Conservation (phyloP, 1,140 invertebrate genomes). For the Ericerus pela region DNA sequence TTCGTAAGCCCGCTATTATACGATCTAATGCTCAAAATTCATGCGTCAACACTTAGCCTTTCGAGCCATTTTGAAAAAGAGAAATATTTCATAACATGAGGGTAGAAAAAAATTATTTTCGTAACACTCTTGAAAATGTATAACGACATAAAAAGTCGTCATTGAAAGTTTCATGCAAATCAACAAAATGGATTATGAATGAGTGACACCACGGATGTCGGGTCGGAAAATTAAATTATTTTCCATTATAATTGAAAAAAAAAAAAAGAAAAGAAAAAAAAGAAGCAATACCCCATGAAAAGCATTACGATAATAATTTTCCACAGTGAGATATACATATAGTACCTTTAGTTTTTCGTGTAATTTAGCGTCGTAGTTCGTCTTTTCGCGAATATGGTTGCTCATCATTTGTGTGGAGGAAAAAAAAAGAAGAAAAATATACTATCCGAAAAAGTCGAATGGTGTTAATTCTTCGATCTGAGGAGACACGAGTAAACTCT, state of each 20-base stretch:
- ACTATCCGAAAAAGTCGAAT: not conserved
- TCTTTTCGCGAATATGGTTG: not conserved
- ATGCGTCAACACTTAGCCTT: too few species aligned
- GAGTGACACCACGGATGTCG: not conserved
- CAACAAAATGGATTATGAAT: not conserved
- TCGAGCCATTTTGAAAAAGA: too few species aligned
- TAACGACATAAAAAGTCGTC: slow-evolving; percentile 3
- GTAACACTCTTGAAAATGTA: slow-evolving; percentile 6
- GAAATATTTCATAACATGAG: too few species aligned
- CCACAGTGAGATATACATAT: slow-evolving; percentile 2
- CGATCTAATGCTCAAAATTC: too few species aligned
- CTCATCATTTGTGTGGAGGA: slow-evolving; percentile 7
- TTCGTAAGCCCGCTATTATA: too few species aligned
- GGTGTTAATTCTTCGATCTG: not conserved
- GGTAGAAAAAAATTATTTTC: too few species aligned
- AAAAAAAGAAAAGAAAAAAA: too few species aligned
- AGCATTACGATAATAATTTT: slow-evolving; percentile 10
- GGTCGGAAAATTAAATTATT: slow-evolving; percentile 10
- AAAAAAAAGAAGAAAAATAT: not conserved
- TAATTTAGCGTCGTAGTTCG: slow-evolving; percentile 5
- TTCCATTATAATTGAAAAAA: slow-evolving; percentile 11
- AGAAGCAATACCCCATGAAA: slow-evolving; percentile 6
- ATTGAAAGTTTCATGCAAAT: not conserved
- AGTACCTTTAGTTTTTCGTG: slow-evolving; percentile 10
- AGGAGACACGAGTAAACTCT: too few species aligned